Conservation (phyloP, 2,113 vertebrate species). For the Rhinoderma darwinii region DNA sequence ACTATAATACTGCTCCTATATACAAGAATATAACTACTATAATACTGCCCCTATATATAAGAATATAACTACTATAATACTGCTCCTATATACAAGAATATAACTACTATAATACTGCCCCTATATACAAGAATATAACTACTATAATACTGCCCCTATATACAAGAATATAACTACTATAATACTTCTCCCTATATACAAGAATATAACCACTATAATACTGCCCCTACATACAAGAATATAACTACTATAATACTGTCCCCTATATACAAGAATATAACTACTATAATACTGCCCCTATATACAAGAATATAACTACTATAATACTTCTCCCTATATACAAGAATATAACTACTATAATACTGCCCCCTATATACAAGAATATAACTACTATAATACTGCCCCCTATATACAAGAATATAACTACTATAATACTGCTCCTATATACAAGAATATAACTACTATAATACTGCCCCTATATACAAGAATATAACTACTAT, state of each 20-base stretch:
- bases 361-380: background rate
- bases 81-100: background rate
- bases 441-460: background rate
- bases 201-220: slow-evolving; percentile 7
- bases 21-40: background rate
- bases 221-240: background rate
- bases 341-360: slow-evolving; percentile 7
- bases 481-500: background rate
- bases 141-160: background rate
- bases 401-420: background rate
- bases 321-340: background rate
- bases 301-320: background rate
- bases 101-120: slow-evolving; percentile 1
- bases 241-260: slow-evolving; percentile 2
- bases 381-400: slow-evolving; percentile 7
- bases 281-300: background rate
- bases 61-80: slow-evolving; percentile 2
- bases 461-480: background rate
- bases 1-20: background rate
- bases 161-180: slow-evolving; percentile 7
- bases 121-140: background rate
- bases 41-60: background rate
- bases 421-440: slow-evolving; percentile 6
- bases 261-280: background rate
- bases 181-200: background rate